A percentile compares a stretch with the other conserved stretches of the same genome.
Conservation (phyloP, 2,888 invertebrate genomes). For the Ptychoptera albimana region DNA sequence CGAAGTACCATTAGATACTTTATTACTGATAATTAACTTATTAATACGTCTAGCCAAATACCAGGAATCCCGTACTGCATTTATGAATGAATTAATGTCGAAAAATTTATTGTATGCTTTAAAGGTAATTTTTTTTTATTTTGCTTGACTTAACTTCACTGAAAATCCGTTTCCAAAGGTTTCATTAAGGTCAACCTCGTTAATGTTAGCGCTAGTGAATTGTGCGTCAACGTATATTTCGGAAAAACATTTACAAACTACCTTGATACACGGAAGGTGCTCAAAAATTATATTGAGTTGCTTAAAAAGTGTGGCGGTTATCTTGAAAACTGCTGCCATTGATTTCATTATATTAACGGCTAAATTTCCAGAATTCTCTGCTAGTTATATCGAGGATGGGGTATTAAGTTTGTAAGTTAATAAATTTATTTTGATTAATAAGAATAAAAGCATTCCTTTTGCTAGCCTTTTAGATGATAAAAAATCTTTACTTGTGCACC, state of each 20-base stretch:
- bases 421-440: neutral
- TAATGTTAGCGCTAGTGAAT: slow-evolving; percentile 9
- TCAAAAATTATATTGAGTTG: slow-evolving; percentile 19
- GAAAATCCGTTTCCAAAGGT: slow-evolving; percentile 5
- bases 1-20: slow-evolving; percentile 5
- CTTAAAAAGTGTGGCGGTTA: slow-evolving; percentile 18
- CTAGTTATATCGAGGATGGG: slow-evolving; percentile 19
- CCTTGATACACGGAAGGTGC: slow-evolving; percentile 14
- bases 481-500: slow-evolving; percentile 26
- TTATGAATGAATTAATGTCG: slow-evolving; percentile 5
- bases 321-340: slow-evolving; percentile 21
- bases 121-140: slow-evolving; percentile 4
- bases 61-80: slow-evolving; percentile 2
- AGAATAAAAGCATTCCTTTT: slow-evolving; percentile 8
- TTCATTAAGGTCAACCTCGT: slow-evolving; percentile 2
- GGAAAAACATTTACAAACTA: slow-evolving; percentile 15
- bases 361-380: slow-evolving; percentile 17
- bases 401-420: slow-evolving; percentile 20
- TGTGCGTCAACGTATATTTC: slow-evolving; percentile 11
- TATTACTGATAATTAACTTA: slow-evolving; percentile 3
- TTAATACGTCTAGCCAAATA: slow-evolving; percentile 6
- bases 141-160: no score
- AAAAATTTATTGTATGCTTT: slow-evolving; percentile 4
- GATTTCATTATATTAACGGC: slow-evolving; percentile 24
- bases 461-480: slow-evolving; percentile 15